Evolutionary conservation across 1,140 invertebrate genomes (phyloP).

Genomic region (Nebria ingens): DNA sequence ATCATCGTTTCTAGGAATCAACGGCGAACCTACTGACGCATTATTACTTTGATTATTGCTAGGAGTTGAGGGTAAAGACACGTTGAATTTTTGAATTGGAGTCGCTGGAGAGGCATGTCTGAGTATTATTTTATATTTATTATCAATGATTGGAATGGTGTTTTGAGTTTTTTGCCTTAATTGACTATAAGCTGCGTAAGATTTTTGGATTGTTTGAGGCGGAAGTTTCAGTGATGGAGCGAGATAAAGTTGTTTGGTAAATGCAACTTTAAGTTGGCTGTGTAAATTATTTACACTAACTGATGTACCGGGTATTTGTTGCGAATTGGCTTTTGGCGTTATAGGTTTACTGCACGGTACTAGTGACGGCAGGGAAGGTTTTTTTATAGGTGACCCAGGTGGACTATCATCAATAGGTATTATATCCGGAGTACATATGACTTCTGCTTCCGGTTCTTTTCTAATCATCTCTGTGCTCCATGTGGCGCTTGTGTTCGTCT

Average conservation of each 20-base stretch:
- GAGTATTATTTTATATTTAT: background rate
- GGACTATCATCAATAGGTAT: constrained; percentile 1
- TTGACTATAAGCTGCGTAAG: background rate
- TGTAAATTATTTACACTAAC: background rate
- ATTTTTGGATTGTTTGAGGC: background rate
- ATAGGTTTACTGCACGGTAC: too few species aligned
- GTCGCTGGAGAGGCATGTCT: background rate
- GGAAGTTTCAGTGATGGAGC: background rate
- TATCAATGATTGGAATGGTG: background rate
- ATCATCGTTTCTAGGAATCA: background rate
- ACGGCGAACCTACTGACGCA: background rate
- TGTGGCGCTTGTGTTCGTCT: too few species aligned
- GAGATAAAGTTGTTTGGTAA: background rate
- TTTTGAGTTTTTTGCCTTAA: background rate
- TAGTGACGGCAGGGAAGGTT: background rate
- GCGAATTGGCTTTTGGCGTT: background rate
- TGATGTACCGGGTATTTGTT: background rate
- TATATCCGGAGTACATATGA: constrained; percentile 34
- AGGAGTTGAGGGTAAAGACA: background rate
- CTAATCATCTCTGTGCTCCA: too few species aligned
- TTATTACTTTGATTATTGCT: background rate
- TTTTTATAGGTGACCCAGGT: background rate
- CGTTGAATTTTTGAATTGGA: background rate
- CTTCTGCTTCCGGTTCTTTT: constrained; percentile 26
- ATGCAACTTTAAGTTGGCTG: background rate